phyloP scores from a whole-genome alignment of 2,797 vertebrate species.

The Microhierax caerulescens region DNA sequence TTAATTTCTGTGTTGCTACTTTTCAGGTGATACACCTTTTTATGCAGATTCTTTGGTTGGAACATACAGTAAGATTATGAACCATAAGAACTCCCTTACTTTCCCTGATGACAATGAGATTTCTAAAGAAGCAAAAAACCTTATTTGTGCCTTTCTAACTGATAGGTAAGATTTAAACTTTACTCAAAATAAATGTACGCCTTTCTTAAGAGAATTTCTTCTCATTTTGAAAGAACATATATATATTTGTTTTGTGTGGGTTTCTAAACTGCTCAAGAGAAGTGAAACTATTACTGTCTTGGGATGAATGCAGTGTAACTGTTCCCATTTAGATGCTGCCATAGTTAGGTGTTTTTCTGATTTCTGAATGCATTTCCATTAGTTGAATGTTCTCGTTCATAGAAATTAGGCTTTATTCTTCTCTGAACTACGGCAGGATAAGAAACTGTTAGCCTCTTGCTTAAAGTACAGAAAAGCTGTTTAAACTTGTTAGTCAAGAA shows the following conservation, averaged over 20 bases:
- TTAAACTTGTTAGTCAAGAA: background rate
- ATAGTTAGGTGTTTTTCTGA: background rate
- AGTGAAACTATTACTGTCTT: background rate
- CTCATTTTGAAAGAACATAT: background rate
- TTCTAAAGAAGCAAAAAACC: constrained; percentile 97
- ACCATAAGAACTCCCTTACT: constrained; percentile 96
- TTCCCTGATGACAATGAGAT: constrained; percentile 97
- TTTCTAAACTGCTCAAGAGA: background rate
- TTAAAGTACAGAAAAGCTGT: background rate
- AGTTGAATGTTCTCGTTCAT: background rate
- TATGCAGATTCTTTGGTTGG: constrained; percentile 98
- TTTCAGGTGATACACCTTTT: constrained; percentile 95
- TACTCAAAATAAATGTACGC: background rate
- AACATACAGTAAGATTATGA: constrained; percentile 99
- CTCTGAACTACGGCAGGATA: background rate
- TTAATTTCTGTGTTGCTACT: background rate
- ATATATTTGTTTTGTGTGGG: background rate
- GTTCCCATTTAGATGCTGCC: background rate
- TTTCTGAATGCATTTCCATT: background rate
- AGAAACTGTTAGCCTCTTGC: background rate
- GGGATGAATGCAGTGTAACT: background rate
- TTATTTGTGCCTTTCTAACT: constrained; percentile 97
- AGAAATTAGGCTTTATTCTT: background rate
- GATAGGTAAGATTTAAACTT: constrained; percentile 84
- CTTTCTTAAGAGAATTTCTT: background rate